A percentile compares a stretch with the other conserved stretches of the same genome.
These are phyloP conservation scores for Habroteleia sp. DNA, from an alignment of 2,888 invertebrate species.

Conservation along the genomic window DNA sequence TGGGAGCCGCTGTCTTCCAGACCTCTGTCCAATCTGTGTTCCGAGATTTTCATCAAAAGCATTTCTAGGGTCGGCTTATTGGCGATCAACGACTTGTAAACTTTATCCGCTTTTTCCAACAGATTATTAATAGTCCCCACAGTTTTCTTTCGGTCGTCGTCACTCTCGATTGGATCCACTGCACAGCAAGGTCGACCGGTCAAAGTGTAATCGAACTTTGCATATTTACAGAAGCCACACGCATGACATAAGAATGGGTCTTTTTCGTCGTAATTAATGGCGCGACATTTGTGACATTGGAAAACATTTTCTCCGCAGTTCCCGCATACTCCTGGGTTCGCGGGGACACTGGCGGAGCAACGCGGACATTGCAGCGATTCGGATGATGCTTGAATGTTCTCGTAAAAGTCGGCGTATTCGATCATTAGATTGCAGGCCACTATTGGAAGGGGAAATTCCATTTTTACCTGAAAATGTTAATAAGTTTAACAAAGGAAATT, in stretches of 20 bases:
- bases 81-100: constrained; percentile 93
- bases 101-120: constrained; percentile 96
- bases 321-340: constrained; percentile 98
- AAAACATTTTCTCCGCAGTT: constrained; percentile 99
- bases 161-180: constrained; percentile 98
- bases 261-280: constrained; percentile 99
- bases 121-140: constrained; percentile 94
- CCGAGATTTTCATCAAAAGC: constrained; percentile 92
- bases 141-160: constrained; percentile 97
- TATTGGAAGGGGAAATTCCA: constrained; percentile 98
- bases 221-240: constrained; percentile 99
- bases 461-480: constrained; percentile 86
- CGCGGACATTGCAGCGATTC: constrained; percentile 97
- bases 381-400: constrained; percentile 92
- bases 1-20: constrained; percentile 80
- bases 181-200: constrained; percentile 96
- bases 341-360: constrained; percentile 97
- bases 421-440: constrained; percentile 99
- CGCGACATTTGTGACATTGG: constrained; percentile 99
- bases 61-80: constrained; percentile 95
- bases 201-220: constrained; percentile 97
- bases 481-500: too few species aligned
- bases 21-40: constrained; percentile 89
- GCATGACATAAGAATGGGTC: constrained; percentile 99
- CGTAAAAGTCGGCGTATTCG: constrained; percentile 98